Evolutionary conservation across 2,797 vertebrate genomes (phyloP), one percentile per base, ranked within the genome.

Genomic region (Enoplosus armatus): DNA sequence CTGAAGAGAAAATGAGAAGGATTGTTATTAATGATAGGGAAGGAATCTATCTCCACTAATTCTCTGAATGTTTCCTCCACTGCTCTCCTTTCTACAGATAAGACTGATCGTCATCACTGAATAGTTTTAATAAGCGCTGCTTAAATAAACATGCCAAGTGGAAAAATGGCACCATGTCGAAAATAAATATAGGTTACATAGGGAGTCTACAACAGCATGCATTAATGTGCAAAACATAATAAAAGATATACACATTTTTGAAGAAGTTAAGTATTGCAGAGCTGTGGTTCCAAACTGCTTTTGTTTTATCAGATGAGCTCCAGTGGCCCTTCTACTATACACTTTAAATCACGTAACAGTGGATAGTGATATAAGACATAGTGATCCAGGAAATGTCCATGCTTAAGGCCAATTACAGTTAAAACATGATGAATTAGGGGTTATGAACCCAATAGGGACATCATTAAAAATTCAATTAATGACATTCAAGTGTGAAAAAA

Each of bases 1-100:
- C 90, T 89, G 92, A 91, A 75, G 90, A 92, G 89, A 86, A 92
- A 94, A 93, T 85, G 90, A 89, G 86, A 64, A 89, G 94, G 92
- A 94, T 95, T 93, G 93, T 90, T 94, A 92, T 92, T 91, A 91
- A 87, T 93, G 94, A 95, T 94, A 94, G 92, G 90, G 80, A 79
- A 79, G 80, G 79, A 84, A 90, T 93, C 82, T 78, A 78, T 88
- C 87, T 74, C 56, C 69, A 64, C 88, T 90, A 93, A 94, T 93
- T 90, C 92, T 87, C 73, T 66, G 69, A 85, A 87, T 89, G 90
- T 91, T 90, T 91, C 78, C 85, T 89, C 67, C 73, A 66, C 77
- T 74, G 79, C 69, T 87, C 80, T 73, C 79, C 72, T 80, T 83
- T 81, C 85, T 67, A 43, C 75, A 90, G 92, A 93, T 92, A 90